Conservation (phyloP, 92 coral and sea anemone genomes). For the Palythoa heliodiscus region DNA sequence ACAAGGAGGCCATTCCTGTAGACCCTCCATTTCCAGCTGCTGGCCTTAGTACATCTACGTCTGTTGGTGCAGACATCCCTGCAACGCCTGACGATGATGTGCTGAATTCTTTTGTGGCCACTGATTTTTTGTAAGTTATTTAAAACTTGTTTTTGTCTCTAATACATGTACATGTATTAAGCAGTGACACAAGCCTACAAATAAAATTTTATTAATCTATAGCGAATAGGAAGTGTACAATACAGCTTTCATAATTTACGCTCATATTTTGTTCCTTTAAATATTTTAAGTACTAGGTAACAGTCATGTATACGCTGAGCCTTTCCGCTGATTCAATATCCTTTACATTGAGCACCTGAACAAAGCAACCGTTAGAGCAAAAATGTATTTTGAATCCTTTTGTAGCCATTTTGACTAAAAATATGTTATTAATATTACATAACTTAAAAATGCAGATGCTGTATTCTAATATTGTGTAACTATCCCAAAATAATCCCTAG, state of each 20-base stretch:
- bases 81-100: constrained; percentile 4
- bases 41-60: constrained; percentile 36
- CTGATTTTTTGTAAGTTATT: constrained; percentile 50
- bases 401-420: constrained; percentile 22
- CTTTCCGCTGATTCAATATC: neutral
- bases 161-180: neutral
- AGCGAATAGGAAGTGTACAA: neutral
- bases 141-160: constrained; percentile 11
- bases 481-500: constrained; percentile 26
- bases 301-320: neutral
- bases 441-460: constrained; percentile 21
- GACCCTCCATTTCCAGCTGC: constrained; percentile 48
- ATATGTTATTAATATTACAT: constrained; percentile 20
- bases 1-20: constrained; percentile 34
- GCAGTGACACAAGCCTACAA: constrained; percentile 4
- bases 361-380: no score
- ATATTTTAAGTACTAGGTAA: neutral
- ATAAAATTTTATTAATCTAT: neutral
- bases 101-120: constrained; percentile 46
- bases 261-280: neutral
- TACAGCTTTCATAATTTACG: neutral
- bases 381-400: constrained; percentile 26
- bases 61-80: constrained; percentile 25
- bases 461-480: constrained; percentile 34
- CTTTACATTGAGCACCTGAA: neutral